Evolutionary conservation across 2,888 invertebrate genomes (phyloP), one percentile per base, ranked within the genome.

Genomic region (Drosophila prostipennis): DNA sequence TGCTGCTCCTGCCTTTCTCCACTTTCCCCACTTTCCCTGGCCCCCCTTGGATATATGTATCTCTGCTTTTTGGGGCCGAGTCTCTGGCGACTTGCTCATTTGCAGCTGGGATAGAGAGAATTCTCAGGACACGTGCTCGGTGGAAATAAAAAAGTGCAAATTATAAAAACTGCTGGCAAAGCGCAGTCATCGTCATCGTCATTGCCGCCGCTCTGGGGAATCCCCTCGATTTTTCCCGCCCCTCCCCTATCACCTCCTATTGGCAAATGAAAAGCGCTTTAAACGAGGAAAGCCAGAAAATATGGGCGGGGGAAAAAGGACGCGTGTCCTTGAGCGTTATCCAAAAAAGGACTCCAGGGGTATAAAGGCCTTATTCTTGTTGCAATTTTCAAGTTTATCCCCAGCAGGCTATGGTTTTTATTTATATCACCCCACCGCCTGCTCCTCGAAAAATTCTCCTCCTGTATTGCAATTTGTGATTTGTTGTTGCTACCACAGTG

Each of bases 111-210:
- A 55, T 53, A 53, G 39, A 54, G 67, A 69, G 77, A 79, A 53
- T 54, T 19, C 48, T 46, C 72, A 52, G 78, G 75, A 75, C 71
- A 75, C 76, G 79, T 71, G 74, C 71, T 32, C 70, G 70, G 40
- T 55, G 34, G 29, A 40, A 37, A 45, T 71, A 43, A 19, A 71
- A 75, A 77, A 83, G 78, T 84, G 89, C 78, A 84, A 84, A 88
- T 84, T 88, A 88, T 80, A 84, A 88, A 86, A 88, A 82, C 70
- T 86, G 88, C 86, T 88, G 79, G 84, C 89, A 83, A 88, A 86
- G 83, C 89, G 76, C 81, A 73, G 80, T 73, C 65, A 65, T 36
- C 51, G 73, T 63, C 64, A 65, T 64, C 45, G 42, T 42, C 42
- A 42, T 42, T 29, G 63, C 40, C 63, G 19, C 42, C 39, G 53